These are phyloP conservation scores for Drosophila nr. perissopoda DNA, from an alignment of 2,888 invertebrate species.

Conservation along the genomic window DNA sequence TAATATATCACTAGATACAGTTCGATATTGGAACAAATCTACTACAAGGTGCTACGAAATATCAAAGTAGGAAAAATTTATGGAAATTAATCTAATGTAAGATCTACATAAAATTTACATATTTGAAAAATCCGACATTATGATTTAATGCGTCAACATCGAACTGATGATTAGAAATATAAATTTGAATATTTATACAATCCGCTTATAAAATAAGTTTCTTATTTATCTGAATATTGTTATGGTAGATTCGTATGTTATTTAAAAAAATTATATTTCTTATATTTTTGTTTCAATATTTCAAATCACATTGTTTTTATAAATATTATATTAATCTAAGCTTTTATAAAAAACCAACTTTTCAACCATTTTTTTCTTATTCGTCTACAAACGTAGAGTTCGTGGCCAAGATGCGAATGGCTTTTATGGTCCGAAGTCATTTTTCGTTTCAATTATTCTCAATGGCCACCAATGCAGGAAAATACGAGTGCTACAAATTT, in stretches of 20 bases:
- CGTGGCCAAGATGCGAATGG: slow-evolving; percentile 31
- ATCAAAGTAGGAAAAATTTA: background rate
- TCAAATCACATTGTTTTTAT: background rate
- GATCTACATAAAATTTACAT: background rate
- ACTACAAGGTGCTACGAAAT: background rate
- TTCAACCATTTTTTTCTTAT: background rate
- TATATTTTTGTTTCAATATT: background rate
- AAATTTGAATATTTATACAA: background rate
- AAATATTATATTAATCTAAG: background rate
- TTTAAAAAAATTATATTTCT: background rate
- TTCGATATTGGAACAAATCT: background rate
- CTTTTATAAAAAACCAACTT: background rate
- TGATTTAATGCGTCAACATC: background rate
- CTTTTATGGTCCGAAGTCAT: slow-evolving; percentile 72
- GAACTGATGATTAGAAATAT: background rate
- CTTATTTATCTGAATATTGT: background rate
- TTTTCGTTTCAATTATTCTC: slow-evolving; percentile 81
- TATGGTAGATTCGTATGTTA: accelerated
- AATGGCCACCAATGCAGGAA: slow-evolving; percentile 49
- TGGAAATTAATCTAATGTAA: background rate
- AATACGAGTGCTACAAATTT: slow-evolving; percentile 51
- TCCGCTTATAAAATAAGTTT: background rate
- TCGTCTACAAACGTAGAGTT: background rate
- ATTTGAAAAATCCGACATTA: background rate
- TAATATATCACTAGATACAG: background rate